Conservation (phyloP, 2,113 vertebrate genomes). For the Helogale parvula region DNA sequence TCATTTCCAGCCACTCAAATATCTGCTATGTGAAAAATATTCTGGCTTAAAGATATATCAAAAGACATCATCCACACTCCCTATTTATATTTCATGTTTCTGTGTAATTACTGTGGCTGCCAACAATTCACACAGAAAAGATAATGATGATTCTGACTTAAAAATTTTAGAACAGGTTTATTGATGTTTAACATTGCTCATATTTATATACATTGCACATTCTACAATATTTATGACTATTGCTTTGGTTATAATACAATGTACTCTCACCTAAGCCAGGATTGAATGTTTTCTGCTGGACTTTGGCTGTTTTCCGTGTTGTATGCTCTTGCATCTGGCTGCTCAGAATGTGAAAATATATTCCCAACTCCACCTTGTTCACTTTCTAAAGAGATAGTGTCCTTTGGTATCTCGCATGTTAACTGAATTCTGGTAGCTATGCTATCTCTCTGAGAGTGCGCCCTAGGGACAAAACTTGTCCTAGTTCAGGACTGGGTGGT, state of each 20-base stretch:
- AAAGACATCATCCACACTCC: background rate
- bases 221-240: background rate
- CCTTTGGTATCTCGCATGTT: constrained; percentile 89
- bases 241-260: background rate
- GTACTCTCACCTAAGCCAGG: background rate
- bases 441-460: constrained; percentile 91
- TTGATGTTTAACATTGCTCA: background rate
- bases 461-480: constrained; percentile 89
- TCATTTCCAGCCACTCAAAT: background rate
- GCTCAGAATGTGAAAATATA: constrained; percentile 91
- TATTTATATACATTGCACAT: background rate
- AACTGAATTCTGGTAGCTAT: constrained; percentile 90
- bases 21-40: constrained; percentile 5
- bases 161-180: background rate
- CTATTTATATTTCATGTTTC: constrained; percentile 13
- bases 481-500: no score
- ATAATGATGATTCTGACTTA: constrained; percentile 19
- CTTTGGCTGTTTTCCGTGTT: no score
- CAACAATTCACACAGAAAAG: constrained; percentile 4
- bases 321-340: constrained; percentile 90
- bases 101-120: background rate
- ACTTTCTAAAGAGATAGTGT: constrained; percentile 92
- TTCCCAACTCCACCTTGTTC: constrained; percentile 89
- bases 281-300: no score
- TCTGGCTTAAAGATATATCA: background rate